Evolutionary conservation across 1,140 invertebrate species (phyloP).

Genomic region (Pararge aegeria): DNA sequence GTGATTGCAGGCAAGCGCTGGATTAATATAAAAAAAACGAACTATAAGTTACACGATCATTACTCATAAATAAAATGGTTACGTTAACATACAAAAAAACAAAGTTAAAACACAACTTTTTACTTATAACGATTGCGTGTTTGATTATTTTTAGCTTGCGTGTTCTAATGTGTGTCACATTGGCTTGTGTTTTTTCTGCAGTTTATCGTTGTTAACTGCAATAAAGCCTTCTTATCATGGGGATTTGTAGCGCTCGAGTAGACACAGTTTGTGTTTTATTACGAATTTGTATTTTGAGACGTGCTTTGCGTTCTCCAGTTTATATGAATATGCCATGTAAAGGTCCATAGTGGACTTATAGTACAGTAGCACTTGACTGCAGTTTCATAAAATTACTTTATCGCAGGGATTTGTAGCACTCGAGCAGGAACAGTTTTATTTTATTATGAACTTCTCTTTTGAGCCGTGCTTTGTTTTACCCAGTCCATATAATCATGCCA

Average conservation of each 20-base stretch:
- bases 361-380: no score
- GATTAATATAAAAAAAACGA: no score
- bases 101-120: not conserved
- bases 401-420: not conserved
- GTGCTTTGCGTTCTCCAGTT: not conserved
- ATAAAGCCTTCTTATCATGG: not conserved
- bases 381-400: not conserved
- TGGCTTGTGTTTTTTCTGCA: not conserved
- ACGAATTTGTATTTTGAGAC: not conserved
- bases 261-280: not conserved
- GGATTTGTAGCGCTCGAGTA: not conserved
- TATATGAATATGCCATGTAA: no score
- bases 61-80: not conserved
- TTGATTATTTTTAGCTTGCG: not conserved
- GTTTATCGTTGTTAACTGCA: not conserved
- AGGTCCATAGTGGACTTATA: no score
- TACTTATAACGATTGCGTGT: not conserved
- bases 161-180: not conserved
- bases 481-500: no score
- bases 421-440: not conserved
- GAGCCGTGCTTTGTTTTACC: not conserved
- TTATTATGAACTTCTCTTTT: no score
- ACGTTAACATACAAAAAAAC: not conserved
- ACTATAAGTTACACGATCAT: not conserved
- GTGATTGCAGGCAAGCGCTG: no score